Conservation (phyloP, 2,888 invertebrate species). For the Yponomeuta sedellus region DNA sequence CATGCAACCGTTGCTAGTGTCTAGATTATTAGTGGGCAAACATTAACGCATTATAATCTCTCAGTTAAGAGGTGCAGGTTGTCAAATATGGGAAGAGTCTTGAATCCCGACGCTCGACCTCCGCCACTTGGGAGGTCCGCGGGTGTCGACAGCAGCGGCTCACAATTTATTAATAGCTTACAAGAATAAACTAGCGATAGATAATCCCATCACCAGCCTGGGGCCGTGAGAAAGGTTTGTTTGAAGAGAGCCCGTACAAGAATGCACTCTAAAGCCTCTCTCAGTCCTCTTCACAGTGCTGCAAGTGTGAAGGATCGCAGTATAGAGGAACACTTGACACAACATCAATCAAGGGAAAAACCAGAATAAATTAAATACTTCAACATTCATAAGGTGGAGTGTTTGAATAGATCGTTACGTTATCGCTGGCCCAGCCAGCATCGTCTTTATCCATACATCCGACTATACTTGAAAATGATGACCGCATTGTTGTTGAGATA, state of each 20-base stretch:
- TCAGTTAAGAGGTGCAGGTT: constrained; percentile 37
- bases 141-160: constrained; percentile 30
- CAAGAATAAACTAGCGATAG: constrained; percentile 37
- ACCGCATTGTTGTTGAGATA: constrained; percentile 39
- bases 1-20: background rate
- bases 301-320: constrained; percentile 17
- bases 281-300: background rate
- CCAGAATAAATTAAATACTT: constrained; percentile 34
- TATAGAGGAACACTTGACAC: constrained; percentile 29
- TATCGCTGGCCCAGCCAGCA: constrained; percentile 28
- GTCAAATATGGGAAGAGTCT: constrained; percentile 46
- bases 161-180: constrained; percentile 60
- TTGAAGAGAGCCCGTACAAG: background rate
- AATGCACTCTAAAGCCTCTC: constrained; percentile 6
- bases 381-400: constrained; percentile 45
- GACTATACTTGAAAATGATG: constrained; percentile 32
- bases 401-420: constrained; percentile 59
- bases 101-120: constrained; percentile 35
- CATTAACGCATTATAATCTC: constrained; percentile 41
- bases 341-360: constrained; percentile 11
- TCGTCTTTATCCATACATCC: background rate
- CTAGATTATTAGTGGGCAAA: constrained; percentile 15
- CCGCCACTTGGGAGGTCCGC: constrained; percentile 60
- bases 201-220: constrained; percentile 37
- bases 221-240: constrained; percentile 39